Conservation (phyloP, 2,113 vertebrate species). For the Nanorana parkeri region DNA sequence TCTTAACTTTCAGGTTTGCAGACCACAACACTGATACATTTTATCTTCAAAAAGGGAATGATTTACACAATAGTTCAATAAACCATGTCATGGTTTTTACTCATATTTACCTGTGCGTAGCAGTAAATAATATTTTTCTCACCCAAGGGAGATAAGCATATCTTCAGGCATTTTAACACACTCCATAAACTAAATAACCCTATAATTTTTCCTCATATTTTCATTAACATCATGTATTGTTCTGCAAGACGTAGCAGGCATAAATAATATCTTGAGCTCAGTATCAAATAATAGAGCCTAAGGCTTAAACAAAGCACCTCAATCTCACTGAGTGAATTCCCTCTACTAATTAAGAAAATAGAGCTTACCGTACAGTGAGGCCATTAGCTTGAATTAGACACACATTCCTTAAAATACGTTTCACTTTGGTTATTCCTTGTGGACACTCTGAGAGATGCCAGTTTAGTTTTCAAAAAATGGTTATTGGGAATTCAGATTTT, state of each 20-base stretch:
- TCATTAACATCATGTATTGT: constrained; percentile 31
- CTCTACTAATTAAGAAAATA: constrained; percentile 47
- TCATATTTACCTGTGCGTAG: not conserved
- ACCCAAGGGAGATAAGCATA: not conserved
- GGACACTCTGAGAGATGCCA: constrained; percentile 18
- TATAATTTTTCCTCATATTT: constrained; percentile 18
- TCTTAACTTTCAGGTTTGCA: too few species aligned
- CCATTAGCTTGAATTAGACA: constrained; percentile 49
- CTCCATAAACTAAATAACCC: constrained; percentile 21
- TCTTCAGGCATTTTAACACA: not conserved
- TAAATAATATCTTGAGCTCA: constrained; percentile 3
- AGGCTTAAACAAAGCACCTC: constrained; percentile 42
- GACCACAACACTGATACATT: too few species aligned
- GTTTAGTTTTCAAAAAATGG: constrained; percentile 34
- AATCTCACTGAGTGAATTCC: constrained; percentile 44
- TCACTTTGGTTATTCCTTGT: constrained; percentile 27
- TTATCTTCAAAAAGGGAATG: too few species aligned
- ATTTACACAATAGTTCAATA: not conserved
- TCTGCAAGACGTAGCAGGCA: constrained; percentile 21
- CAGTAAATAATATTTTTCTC: not conserved
- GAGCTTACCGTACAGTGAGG: constrained; percentile 34
- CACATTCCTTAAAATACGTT: constrained; percentile 45
- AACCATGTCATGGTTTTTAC: not conserved
- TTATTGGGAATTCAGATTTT: constrained; percentile 30
- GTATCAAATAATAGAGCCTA: constrained; percentile 33